Conservation (phyloP, 2,888 invertebrate species). For the Eugnorisma glareosa region DNA sequence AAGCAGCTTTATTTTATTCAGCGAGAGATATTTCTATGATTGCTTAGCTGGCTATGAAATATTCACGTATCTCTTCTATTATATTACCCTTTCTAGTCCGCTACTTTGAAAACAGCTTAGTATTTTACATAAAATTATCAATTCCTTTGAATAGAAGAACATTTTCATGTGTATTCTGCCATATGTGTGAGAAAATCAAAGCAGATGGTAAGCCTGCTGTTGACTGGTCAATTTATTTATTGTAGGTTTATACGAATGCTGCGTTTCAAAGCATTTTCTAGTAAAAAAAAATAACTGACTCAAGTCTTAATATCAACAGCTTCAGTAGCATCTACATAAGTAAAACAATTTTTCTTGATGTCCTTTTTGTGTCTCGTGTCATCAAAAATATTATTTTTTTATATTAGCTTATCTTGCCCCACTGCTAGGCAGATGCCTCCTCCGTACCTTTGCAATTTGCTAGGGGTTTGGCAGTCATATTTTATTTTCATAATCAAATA, state of each 20-base stretch:
- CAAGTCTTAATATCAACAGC: not conserved
- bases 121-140: slow-evolving; percentile 9
- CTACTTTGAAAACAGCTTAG: slow-evolving; percentile 5
- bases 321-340: not conserved
- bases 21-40: slow-evolving; percentile 57
- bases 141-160: slow-evolving; percentile 1
- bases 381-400: not conserved
- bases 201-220: not conserved
- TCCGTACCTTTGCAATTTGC: not conserved
- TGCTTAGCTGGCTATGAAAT: slow-evolving; percentile 56
- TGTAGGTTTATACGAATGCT: not conserved
- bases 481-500: not conserved
- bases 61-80: slow-evolving; percentile 54
- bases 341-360: not conserved
- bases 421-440: not conserved
- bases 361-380: not conserved
- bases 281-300: not conserved
- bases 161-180: not conserved
- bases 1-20: slow-evolving; percentile 57
- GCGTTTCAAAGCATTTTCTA: not conserved
- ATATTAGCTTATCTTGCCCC: not conserved
- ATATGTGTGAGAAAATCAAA: not conserved
- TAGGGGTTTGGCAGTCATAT: not conserved
- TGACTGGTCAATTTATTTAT: not conserved
- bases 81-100: slow-evolving; percentile 26